phyloP scores from a whole-genome alignment of 2,797 vertebrate genomes.

The Syndactyla subalaris region DNA sequence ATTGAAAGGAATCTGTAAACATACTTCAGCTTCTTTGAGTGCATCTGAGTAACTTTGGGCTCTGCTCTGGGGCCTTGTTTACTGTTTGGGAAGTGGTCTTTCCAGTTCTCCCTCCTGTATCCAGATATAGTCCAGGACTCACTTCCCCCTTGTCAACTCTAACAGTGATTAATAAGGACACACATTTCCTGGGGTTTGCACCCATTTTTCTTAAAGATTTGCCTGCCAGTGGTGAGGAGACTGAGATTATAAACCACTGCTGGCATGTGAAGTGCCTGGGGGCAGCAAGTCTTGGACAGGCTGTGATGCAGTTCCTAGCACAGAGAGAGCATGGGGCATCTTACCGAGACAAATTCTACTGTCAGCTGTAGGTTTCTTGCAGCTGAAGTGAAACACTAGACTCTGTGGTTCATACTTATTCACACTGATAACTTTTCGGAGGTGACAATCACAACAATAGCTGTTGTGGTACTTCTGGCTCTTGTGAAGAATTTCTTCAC shows the following conservation, averaged over 20 bases:
- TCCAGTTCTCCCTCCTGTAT: conserved; percentile 9
- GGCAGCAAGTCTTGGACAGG: background rate
- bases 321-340: background rate
- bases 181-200: conserved; percentile 17
- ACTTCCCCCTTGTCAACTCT: background rate
- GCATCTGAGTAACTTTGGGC: background rate
- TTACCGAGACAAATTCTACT: conserved; percentile 28
- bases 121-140: background rate
- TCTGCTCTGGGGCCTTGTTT: conserved; percentile 12
- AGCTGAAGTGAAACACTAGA: background rate
- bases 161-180: conserved; percentile 65
- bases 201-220: conserved; percentile 55
- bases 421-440: background rate
- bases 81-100: conserved; percentile 3
- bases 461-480: background rate
- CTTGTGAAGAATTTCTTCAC: background rate
- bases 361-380: background rate
- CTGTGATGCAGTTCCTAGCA: background rate
- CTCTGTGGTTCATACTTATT: background rate
- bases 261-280: background rate
- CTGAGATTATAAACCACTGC: background rate
- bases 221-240: background rate
- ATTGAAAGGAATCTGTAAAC: conserved; percentile 5
- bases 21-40: background rate
- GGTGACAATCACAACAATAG: background rate